Evolutionary conservation across 2,113 vertebrate genomes (phyloP).

Genomic region (Antechinus flavipes): DNA sequence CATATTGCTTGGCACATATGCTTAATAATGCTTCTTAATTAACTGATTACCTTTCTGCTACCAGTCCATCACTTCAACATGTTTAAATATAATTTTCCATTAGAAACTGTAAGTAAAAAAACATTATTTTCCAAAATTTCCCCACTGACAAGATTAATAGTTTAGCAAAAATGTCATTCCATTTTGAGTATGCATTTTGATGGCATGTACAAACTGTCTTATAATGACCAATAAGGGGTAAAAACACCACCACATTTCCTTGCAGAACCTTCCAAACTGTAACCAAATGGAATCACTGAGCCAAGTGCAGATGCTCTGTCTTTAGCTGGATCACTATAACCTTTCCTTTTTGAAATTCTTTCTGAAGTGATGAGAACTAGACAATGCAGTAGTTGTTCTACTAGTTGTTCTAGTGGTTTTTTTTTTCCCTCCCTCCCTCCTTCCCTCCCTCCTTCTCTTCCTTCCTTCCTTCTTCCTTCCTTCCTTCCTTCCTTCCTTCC

Average conservation of each 20-base stretch:
- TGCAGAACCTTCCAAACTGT: neutral
- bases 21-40: neutral
- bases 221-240: neutral
- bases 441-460: too few species aligned
- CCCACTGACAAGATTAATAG: neutral
- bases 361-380: neutral
- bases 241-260: neutral
- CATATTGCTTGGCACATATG: neutral
- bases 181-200: neutral
- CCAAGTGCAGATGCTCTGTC: neutral
- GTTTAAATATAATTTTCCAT: neutral
- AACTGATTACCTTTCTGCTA: neutral
- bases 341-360: neutral
- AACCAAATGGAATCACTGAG: neutral
- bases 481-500: too few species aligned
- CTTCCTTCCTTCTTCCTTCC: too few species aligned
- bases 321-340: neutral
- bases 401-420: neutral
- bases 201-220: neutral
- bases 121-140: neutral
- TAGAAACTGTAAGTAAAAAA: neutral
- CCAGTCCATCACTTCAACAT: neutral
- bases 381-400: neutral
- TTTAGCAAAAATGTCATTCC: neutral
- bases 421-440: too few species aligned